Conservation (phyloP, 2,888 invertebrate species). For the Hirtodrosophila confusa region DNA sequence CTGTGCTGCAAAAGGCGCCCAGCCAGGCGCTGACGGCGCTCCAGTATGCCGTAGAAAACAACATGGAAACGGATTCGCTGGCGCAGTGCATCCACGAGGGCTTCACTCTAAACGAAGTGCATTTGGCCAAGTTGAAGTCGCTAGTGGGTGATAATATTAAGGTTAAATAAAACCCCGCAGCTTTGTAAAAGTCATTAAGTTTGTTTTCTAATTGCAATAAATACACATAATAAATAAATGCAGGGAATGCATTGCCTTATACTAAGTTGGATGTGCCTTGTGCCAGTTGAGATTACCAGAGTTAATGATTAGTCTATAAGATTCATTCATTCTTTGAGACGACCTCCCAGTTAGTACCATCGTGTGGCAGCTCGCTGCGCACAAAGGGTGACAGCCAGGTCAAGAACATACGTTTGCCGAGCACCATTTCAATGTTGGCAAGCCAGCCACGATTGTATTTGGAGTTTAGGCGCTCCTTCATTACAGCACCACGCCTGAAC, state of each 20-base stretch:
- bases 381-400: constrained; percentile 93
- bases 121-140: constrained; percentile 84
- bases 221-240: constrained; percentile 39
- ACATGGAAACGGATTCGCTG: constrained; percentile 82
- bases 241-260: constrained; percentile 39
- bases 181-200: constrained; percentile 20
- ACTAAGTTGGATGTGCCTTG: constrained; percentile 15
- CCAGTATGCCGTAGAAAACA: constrained; percentile 86
- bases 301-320: constrained; percentile 27
- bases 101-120: constrained; percentile 85
- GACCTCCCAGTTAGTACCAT: constrained; percentile 88
- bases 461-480: constrained; percentile 84
- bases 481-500: constrained; percentile 89
- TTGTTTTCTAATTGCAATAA: constrained; percentile 49
- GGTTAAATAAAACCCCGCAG: constrained; percentile 44
- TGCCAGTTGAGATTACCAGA: constrained; percentile 32
- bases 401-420: constrained; percentile 92
- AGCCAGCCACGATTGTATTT: constrained; percentile 90
- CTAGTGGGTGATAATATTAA: constrained; percentile 84
- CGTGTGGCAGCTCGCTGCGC: constrained; percentile 89
- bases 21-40: constrained; percentile 85
- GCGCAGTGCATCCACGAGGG: constrained; percentile 75
- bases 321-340: constrained; percentile 47
- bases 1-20: constrained; percentile 85
- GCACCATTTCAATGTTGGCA: constrained; percentile 89